Evolutionary conservation across 2,797 vertebrate species (phyloP).

Genomic region (Helarctos malayanus): DNA sequence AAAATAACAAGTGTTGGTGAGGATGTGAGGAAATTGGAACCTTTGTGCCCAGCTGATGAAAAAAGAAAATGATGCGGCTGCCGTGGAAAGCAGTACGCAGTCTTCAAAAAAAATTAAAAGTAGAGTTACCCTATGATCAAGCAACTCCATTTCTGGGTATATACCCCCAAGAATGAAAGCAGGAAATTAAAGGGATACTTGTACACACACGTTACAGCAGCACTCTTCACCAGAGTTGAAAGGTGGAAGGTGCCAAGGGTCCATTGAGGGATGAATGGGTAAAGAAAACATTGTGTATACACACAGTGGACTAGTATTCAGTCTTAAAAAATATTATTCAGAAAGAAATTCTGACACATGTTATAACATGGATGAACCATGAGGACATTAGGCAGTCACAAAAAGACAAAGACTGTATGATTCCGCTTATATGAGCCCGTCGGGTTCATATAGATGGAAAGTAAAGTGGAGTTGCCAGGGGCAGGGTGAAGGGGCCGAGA

Average conservation of each 20-base stretch:
- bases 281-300: background rate
- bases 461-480: background rate
- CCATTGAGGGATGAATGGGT: background rate
- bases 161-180: background rate
- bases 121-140: background rate
- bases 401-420: background rate
- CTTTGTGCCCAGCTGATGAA: background rate
- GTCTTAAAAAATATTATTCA: background rate
- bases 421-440: background rate
- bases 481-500: accelerated
- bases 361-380: background rate
- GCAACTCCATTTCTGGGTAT: background rate
- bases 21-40: background rate
- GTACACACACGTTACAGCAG: background rate
- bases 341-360: background rate
- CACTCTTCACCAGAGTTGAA: conserved; percentile 2
- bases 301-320: background rate
- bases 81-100: background rate
- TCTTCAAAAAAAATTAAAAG: conserved; percentile 47
- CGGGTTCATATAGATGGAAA: background rate
- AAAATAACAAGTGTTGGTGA: background rate
- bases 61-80: background rate
- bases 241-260: background rate
- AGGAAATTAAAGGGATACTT: background rate
- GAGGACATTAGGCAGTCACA: background rate